Percentiles rank a stretch among this genome's conserved stretches.
Conservation (phyloP, 2,113 vertebrate species). For the Erythrocercus mccallii region DNA sequence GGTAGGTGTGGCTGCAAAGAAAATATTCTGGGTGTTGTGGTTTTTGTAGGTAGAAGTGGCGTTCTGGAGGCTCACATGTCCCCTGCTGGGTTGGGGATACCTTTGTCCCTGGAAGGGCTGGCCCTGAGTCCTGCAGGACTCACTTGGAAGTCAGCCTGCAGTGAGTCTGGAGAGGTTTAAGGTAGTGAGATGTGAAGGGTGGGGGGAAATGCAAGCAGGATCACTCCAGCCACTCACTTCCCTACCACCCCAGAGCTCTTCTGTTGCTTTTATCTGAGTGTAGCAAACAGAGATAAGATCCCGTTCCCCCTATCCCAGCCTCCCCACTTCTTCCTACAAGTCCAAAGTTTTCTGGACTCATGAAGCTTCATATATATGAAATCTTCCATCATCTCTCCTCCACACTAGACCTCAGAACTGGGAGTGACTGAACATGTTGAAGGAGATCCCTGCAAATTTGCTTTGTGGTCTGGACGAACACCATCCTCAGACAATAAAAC, state of each 20-base stretch:
- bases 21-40: background rate
- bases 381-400: conserved; percentile 52
- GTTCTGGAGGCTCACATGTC: background rate
- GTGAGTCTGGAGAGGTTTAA: background rate
- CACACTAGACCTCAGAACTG: conserved; percentile 91
- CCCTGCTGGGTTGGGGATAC: background rate
- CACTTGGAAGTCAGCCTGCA: background rate
- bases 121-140: background rate
- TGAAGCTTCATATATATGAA: background rate
- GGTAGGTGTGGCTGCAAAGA: conserved; percentile 75
- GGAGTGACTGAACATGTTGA: conserved; percentile 98
- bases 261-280: background rate
- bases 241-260: background rate
- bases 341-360: background rate
- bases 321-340: background rate
- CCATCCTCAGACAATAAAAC: conserved; percentile 98
- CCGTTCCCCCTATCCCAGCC: background rate
- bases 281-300: background rate
- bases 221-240: background rate
- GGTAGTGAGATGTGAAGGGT: background rate
- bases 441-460: conserved; percentile 97
- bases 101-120: background rate
- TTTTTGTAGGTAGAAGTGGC: background rate
- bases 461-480: conserved; percentile 95
- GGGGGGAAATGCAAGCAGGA: background rate